Evolutionary conservation across 1,140 invertebrate species (phyloP), one percentile per base, ranked within the genome.

Genomic region (Aphelenchoides fujianensis): DNA sequence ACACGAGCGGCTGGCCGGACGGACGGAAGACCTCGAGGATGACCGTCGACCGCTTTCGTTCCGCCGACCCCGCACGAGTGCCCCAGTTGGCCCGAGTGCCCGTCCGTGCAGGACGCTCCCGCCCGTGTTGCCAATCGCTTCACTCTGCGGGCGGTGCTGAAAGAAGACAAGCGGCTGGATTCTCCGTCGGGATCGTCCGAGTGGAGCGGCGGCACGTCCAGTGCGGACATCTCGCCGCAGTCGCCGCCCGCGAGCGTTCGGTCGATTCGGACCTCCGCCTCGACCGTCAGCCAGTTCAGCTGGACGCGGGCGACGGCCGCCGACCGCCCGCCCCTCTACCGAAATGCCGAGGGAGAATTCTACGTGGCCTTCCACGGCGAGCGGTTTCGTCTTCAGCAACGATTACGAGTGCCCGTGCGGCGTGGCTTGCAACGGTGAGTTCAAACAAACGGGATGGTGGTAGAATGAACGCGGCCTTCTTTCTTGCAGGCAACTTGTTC

Each of bases 381-480:
- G 23, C 16, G n/a, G 36, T 12, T 66, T n/a, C 53, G 63, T 66
- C 32, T 30, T 66, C 63, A 66, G 63, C 63, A 66, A 66, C 36
- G 9, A 31, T n/a, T 66, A 19, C 63, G 16, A 34, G 2, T 34
- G 57, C 36, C 57, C 57, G 37, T 16, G 31, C 16, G 36, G 31
- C 9, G 30, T 66, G 12, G 32, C 31, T 23, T 30, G 16, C 16
- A 30, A 66, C 2, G 63, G 63, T 66, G 16, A 36, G 1, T 66
- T 1, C 31, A 35, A 9, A 37, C 12, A n/a, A n/a, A n/a, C n/a
- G n/a, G n/a, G n/a, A n/a, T 16, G 53, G 63, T 34, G 23, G 34
- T 66, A 2, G n/a, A n/a, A n/a, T n/a, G 1, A 66, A 0, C 1
- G 5, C 19, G 12, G 23, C 34, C 19, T 5, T 7, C 5, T 30